Evolutionary conservation across 2,888 invertebrate species (phyloP), one percentile per base, ranked within the genome.

Genomic region (Dermolepida albohirtum): DNA sequence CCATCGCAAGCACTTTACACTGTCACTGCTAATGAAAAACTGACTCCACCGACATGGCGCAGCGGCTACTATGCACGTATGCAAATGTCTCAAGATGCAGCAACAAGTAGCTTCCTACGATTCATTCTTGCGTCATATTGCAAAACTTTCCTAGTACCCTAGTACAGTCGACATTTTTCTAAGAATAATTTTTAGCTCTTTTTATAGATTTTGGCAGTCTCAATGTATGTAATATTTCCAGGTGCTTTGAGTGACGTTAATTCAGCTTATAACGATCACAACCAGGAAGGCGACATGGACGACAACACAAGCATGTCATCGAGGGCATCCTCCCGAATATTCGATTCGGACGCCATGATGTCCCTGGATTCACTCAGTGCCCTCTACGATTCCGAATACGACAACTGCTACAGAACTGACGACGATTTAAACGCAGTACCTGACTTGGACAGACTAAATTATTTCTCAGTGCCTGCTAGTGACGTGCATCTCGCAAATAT

Each of bases 241-340:
- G 87, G 93, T 68, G 94, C 94, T 27, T 86, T 94, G 69, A 94
- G 94, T 77, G 94, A 94, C 83, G 92, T 94, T 57, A 94, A 94
- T 84, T 93, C 93, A 7, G 90, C 92, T 75, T 92, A 91, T 82
- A 90, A 91, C 82, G 88, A 88, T 70, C 84, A 83, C 74, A 82
- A 83, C 73, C 84, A 83, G 66, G 85, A 85, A 62, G 85, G 85
- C 54, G 87, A 87, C 72, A 87, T 88, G 78, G 87, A 87, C 78
- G 88, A 88, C 79, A 88, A 94, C 79, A 93, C 93, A 73, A 90
- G 90, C 74, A 90, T 94, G 72, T 94, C 94, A 2, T 94, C 94
- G 6, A 87, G 94, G 70, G 94, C 94, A 40, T 94, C 93, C 17
- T 93, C 94, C 11, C 88, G 93, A 8, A 88, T 94, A 54, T 89